Percentiles rank a stretch among this genome's conserved stretches.
These are phyloP conservation scores for Gallirallus australis DNA, from an alignment of 2,797 vertebrate species.

Conservation along the genomic window DNA sequence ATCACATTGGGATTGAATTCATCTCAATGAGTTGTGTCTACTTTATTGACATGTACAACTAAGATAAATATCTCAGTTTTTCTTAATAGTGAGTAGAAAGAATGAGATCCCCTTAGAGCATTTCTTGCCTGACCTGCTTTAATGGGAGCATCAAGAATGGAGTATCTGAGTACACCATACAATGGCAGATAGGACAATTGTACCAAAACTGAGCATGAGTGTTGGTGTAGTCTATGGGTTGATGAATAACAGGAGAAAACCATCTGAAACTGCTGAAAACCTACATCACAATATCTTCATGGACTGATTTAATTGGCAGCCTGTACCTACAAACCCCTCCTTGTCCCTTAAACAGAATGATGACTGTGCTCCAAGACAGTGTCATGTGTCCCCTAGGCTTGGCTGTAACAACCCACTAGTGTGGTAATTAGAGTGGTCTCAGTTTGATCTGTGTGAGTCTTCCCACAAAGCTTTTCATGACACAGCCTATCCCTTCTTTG, in stretches of 20 bases:
- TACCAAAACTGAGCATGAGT: not conserved
- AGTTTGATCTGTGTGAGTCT: not conserved
- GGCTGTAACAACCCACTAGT: not conserved
- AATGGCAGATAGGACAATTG: not conserved
- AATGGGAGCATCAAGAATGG: accelerated
- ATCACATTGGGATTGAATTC: not conserved
- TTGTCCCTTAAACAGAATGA: not conserved
- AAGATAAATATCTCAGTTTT: not conserved
- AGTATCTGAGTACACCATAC: not conserved
- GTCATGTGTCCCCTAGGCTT: not conserved
- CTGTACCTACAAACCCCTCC: accelerated
- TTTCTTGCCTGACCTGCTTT: not conserved
- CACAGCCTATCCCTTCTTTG: not conserved
- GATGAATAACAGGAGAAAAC: not conserved
- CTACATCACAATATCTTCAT: not conserved
- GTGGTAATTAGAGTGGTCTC: not conserved
- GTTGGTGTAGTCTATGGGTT: not conserved
- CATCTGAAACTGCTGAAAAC: not conserved
- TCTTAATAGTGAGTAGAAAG: not conserved
- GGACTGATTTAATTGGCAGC: not conserved
- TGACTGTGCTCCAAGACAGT: accelerated
- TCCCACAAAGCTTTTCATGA: not conserved
- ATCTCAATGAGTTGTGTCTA: not conserved
- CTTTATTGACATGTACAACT: not conserved
- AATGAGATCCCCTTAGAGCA: not conserved